Evolutionary conservation across 2,888 invertebrate genomes (phyloP), one percentile per base, ranked within the genome.

Genomic region (Cephus spinipes): DNA sequence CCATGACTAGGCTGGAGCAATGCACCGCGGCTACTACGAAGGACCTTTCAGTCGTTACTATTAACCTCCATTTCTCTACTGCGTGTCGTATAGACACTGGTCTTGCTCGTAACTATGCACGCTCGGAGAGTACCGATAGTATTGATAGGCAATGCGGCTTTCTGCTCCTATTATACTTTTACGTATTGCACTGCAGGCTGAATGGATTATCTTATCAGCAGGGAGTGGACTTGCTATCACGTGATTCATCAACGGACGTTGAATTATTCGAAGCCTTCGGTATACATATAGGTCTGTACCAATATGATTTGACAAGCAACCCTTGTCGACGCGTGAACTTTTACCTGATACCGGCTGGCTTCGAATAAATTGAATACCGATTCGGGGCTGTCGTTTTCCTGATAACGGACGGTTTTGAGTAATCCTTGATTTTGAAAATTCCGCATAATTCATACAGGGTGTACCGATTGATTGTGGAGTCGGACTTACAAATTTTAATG

Each of bases 1-100:
- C 74, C 74, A 74, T 74, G 74, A 74, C 74, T 74, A 31, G 74
- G 74, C 36, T 34, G 35, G 74, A 35, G 74, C 74, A 34, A 34
- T 74, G 74, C 74, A 23, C 35, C 74, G 74, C 36, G 32, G 9
- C 55, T 55, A 23, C 55, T 23, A 55, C 55, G 55, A 55, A 55
- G 55, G 55, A 55, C 55, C 55, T 55, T 55, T 55, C 55, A 6
- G 55, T 55, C 55, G 55, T 55, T 55, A 55, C 55, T 55, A 55
- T 55, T 55, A 55, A 55, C 55, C 55, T 55, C 55, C 55, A 55
- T 55, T 55, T 55, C 23, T 55, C 6, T 55, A 9, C 9, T 55
- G 55, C 23, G 9, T 55, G 23, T 9, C 9, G 55, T 23, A 9
- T 9, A 55, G 55, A 9, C 23, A 55, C 55, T 55, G 2, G 15